Conservation (phyloP, 2,113 vertebrate species). For the Acrocephalus kingi region DNA sequence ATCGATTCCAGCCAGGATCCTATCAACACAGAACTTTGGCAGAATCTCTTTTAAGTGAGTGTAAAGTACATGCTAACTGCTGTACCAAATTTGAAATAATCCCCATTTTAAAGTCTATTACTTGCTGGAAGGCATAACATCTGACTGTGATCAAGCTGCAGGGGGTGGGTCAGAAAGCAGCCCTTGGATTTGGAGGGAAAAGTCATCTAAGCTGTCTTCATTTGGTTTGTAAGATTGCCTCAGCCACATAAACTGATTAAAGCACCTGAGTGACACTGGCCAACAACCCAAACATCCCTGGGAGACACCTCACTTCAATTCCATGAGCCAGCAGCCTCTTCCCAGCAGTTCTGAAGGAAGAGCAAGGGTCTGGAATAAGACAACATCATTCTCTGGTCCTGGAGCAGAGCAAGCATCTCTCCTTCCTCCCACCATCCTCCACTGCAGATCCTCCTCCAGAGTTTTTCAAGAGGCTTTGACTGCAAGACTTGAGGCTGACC, state of each 20-base stretch:
- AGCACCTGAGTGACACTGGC: not conserved
- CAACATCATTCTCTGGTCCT: not conserved
- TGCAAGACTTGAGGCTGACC: not conserved
- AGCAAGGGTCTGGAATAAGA: not conserved
- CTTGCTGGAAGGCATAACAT: not conserved
- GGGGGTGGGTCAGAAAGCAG: not conserved
- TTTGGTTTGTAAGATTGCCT: not conserved
- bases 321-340: not conserved
- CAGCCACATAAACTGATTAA: not conserved
- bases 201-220: not conserved
- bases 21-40: not conserved
- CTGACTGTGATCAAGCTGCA: not conserved
- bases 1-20: not conserved
- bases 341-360: not conserved
- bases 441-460: not conserved
- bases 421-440: not conserved
- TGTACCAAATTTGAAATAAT: not conserved
- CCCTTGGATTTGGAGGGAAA: not conserved
- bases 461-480: not conserved
- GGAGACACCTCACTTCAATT: not conserved
- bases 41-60: not conserved
- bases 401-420: not conserved
- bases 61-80: conserved; percentile 23
- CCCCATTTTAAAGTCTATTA: not conserved
- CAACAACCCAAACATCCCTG: not conserved